phyloP scores from a whole-genome alignment of 37 sponge, comb jelly and placozoan genomes.

The Bolinopsis microptera region DNA sequence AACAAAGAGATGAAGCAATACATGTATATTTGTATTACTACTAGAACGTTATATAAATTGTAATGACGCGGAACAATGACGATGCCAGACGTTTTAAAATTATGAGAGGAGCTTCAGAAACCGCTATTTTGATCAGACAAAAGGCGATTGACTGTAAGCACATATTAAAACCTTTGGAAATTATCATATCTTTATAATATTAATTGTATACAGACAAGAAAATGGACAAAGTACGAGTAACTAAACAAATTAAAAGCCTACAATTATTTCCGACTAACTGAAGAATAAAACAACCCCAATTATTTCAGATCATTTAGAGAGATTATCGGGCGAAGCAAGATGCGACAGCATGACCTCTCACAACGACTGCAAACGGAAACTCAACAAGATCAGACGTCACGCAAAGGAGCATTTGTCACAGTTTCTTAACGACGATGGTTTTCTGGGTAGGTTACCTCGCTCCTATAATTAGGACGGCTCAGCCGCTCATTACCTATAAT shows the following conservation, averaged over 20 bases:
- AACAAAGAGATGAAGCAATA: too few relatives aligned
- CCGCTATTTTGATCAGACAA: background rate
- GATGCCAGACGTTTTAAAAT: background rate
- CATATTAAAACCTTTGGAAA: too few relatives aligned
- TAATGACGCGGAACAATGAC: too few relatives aligned
- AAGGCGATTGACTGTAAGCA: background rate
- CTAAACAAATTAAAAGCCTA: background rate
- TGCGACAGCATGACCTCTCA: constrained; percentile 13
- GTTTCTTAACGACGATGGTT: constrained; percentile 1
- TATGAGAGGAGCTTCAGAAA: constrained; percentile 14
- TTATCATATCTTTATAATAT: too few relatives aligned
- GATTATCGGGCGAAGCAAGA: background rate
- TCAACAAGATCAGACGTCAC: constrained; percentile 18
- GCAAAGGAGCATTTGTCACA: background rate
- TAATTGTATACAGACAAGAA: too few relatives aligned
- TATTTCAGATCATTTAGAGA: background rate
- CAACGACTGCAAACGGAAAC: constrained; percentile 6
- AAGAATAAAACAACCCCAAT: background rate
- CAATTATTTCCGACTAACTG: background rate
- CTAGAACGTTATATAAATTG: too few relatives aligned
- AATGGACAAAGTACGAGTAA: too few relatives aligned
- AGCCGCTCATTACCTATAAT: too few relatives aligned
- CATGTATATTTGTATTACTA: too few relatives aligned
- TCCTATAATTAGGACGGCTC: too few relatives aligned
- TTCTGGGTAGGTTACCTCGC: background rate